phyloP scores from a whole-genome alignment of 1,140 invertebrate genomes.

The Penaeus vannamei region DNA sequence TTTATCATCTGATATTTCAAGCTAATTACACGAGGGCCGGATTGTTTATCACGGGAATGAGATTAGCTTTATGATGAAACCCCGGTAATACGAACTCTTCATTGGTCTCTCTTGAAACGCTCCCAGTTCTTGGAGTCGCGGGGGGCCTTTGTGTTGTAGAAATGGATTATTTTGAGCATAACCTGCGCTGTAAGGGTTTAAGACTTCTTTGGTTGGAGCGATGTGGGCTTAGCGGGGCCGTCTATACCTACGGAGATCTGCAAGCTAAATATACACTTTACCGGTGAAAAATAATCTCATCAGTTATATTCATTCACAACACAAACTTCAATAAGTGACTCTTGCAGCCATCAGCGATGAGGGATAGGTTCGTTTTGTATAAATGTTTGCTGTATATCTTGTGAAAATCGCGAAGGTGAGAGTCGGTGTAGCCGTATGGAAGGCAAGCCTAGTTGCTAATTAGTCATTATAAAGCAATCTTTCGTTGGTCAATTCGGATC shows the following conservation, averaged over 20 bases:
- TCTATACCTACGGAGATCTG: too few species aligned
- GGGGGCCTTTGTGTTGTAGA: too few species aligned
- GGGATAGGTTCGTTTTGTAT: background rate
- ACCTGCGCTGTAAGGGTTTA: too few species aligned
- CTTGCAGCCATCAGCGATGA: background rate
- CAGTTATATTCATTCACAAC: slow-evolving; percentile 47
- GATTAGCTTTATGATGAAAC: slow-evolving; percentile 58
- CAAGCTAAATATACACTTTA: slow-evolving; percentile 45
- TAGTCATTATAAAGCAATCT: slow-evolving; percentile 36
- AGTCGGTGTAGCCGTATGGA: background rate
- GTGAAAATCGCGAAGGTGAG: background rate
- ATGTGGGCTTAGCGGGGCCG: too few species aligned
- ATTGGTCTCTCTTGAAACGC: too few species aligned
- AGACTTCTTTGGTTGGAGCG: too few species aligned
- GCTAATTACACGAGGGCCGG: slow-evolving; percentile 56
- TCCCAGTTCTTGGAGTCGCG: too few species aligned
- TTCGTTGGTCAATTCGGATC: slow-evolving; percentile 34
- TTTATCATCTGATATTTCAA: slow-evolving; percentile 63
- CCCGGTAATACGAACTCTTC: slow-evolving; percentile 21
- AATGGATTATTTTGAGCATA: too few species aligned
- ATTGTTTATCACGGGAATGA: slow-evolving; percentile 55
- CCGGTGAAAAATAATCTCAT: slow-evolving; percentile 50
- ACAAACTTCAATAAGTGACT: slow-evolving; percentile 55
- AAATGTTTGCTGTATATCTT: too few species aligned
- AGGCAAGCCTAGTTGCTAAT: slow-evolving; percentile 25